Percentiles rank a stretch among this genome's conserved stretches.
Evolutionary conservation across 1,140 invertebrate genomes (phyloP).

Genomic region (Drosophila ficusphila): DNA sequence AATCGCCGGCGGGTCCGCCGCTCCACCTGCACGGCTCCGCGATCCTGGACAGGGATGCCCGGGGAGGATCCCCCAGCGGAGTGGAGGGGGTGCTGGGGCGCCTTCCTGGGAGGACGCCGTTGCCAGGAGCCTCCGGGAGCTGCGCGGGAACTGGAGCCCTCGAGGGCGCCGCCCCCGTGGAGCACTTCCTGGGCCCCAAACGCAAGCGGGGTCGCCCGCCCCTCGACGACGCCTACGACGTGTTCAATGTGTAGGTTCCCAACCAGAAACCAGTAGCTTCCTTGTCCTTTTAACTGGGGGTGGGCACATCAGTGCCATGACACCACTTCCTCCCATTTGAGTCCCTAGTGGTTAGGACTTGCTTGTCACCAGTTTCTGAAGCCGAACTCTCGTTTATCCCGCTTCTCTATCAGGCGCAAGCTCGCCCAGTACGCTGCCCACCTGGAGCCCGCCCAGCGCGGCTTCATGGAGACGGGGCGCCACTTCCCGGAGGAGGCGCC

Average conservation of each 20-base stretch:
- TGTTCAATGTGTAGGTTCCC: conserved; percentile 82
- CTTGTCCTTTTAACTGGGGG: too few species aligned
- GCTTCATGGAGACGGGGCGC: conserved; percentile 68
- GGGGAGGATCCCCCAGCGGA: too few species aligned
- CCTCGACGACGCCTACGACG: conserved; percentile 86
- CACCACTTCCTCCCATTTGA: too few species aligned
- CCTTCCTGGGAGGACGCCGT: conserved; percentile 60
- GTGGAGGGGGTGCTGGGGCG: conserved; percentile 49
- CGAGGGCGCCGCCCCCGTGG: conserved; percentile 43
- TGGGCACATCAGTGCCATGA: too few species aligned
- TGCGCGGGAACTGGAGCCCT: conserved; percentile 10
- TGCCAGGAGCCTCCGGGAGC: conserved; percentile 16
- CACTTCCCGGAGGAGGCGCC: conserved; percentile 63
- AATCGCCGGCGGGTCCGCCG: not conserved
- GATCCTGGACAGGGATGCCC: conserved; percentile 9
- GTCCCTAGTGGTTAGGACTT: too few species aligned
- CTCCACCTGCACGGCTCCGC: conserved; percentile 12
- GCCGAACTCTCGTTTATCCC: not conserved
- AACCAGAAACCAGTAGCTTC: too few species aligned
- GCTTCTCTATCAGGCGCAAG: conserved; percentile 69
- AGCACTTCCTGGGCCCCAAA: conserved; percentile 74
- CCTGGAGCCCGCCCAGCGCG: conserved; percentile 69
- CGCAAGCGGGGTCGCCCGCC: conserved; percentile 87
- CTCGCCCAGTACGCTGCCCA: conserved; percentile 68
- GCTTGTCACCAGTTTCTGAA: too few species aligned